Conservation (phyloP, 2,797 vertebrate genomes). For the Gymnothorax reevesii region DNA sequence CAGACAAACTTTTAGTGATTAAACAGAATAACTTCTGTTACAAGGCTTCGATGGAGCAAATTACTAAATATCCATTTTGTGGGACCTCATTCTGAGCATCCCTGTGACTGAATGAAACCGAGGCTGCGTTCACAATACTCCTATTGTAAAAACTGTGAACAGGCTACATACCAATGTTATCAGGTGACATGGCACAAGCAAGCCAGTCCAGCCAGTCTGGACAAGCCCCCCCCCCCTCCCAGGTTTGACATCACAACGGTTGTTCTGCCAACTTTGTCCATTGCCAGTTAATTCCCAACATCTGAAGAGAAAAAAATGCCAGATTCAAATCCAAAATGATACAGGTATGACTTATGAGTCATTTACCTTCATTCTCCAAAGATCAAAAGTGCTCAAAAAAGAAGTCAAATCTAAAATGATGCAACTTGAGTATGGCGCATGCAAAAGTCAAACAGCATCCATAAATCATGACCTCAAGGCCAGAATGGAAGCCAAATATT, state of each 20-base stretch:
- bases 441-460: conserved; percentile 13
- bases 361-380: background rate
- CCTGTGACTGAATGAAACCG: conserved; percentile 35
- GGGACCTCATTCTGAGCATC: conserved; percentile 37
- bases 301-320: background rate
- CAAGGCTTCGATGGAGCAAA: conserved; percentile 28
- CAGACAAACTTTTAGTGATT: conserved; percentile 22
- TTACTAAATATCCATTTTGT: conserved; percentile 37
- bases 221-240: background rate
- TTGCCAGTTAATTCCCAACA: background rate
- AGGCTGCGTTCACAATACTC: conserved; percentile 47
- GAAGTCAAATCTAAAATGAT: background rate
- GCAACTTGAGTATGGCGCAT: background rate
- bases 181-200: conserved; percentile 51
- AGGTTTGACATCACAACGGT: conserved; percentile 18
- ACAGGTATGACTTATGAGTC: background rate
- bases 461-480: background rate
- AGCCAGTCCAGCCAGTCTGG: conserved; percentile 43
- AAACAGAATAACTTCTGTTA: conserved; percentile 44
- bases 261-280: background rate
- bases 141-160: conserved; percentile 56
- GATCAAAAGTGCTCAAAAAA: background rate
- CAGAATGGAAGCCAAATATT: conserved; percentile 20
- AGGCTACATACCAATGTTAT: conserved; percentile 42
- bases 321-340: background rate